These are phyloP conservation scores for Gobius niger DNA, from an alignment of 2,113 vertebrate genomes.

Conservation along the genomic window DNA sequence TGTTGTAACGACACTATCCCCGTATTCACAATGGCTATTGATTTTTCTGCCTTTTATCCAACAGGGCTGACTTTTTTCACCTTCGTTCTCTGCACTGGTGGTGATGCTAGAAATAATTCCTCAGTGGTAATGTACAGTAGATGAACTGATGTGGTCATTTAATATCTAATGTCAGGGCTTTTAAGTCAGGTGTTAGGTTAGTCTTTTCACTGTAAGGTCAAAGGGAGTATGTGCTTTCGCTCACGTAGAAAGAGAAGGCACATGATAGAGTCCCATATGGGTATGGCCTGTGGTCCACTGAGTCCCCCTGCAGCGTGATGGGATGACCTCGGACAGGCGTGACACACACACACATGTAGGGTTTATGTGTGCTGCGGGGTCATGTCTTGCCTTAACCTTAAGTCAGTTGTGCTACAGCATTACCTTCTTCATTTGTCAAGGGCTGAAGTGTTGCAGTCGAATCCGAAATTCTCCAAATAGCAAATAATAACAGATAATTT, in stretches of 20 bases:
- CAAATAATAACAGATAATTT: too few relatives aligned
- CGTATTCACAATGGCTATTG: conserved; percentile 17
- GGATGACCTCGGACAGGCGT: conserved; percentile 51
- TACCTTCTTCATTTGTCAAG: too few relatives aligned
- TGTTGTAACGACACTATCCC: conserved; percentile 29
- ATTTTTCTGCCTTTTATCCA: conserved; percentile 24
- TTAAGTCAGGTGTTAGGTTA: neutral
- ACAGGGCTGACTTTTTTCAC: neutral
- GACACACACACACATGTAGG: conserved; percentile 11
- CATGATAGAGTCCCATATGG: conserved; percentile 8
- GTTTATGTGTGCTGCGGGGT: neutral
- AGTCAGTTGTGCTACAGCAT: neutral
- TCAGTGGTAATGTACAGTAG: neutral
- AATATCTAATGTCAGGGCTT: neutral
- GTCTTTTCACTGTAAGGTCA: neutral
- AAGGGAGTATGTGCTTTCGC: neutral
- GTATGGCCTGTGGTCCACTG: conserved; percentile 29
- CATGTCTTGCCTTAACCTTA: neutral
- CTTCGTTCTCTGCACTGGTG: neutral
- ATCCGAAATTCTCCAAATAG: too few relatives aligned
- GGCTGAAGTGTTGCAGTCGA: too few relatives aligned
- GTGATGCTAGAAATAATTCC: neutral
- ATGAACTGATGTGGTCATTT: neutral
- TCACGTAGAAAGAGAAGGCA: neutral
- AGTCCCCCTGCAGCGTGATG: conserved; percentile 38